Percentiles rank a stretch among this genome's conserved stretches.
Evolutionary conservation across 2,888 invertebrate species (phyloP).

Genomic region (Hipparchia semele): DNA sequence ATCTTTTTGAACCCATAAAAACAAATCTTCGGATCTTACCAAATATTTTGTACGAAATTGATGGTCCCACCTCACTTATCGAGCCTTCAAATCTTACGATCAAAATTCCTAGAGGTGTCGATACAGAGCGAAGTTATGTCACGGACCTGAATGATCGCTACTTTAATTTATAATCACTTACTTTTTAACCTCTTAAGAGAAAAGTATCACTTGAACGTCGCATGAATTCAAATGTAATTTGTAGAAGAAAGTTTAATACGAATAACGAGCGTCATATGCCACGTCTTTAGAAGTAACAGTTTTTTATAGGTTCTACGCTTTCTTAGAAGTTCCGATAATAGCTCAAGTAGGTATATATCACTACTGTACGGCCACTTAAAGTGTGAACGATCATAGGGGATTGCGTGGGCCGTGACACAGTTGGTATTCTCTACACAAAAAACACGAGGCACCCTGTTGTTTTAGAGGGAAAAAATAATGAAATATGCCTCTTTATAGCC

Average conservation of each 20-base stretch:
- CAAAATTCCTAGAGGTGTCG: constrained; percentile 82
- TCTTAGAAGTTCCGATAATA: constrained; percentile 61
- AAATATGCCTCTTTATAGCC: constrained; percentile 73
- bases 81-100: constrained; percentile 68
- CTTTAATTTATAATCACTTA: constrained; percentile 52
- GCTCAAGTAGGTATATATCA: constrained; percentile 64
- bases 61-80: constrained; percentile 76
- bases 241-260: constrained; percentile 37
- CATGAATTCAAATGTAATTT: constrained; percentile 38
- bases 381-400: constrained; percentile 75
- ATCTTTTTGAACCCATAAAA: constrained; percentile 77
- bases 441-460: constrained; percentile 77
- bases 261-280: constrained; percentile 12
- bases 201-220: constrained; percentile 36
- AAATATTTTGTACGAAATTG: constrained; percentile 81
- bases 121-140: constrained; percentile 71
- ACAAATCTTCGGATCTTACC: constrained; percentile 75
- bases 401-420: constrained; percentile 70
- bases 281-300: constrained; percentile 37
- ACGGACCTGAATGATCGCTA: constrained; percentile 55
- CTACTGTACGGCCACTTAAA: constrained; percentile 75
- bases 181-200: constrained; percentile 42
- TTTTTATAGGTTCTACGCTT: constrained; percentile 42
- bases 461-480: constrained; percentile 78
- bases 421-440: constrained; percentile 73